phyloP scores from a whole-genome alignment of 2,797 vertebrate genomes.

The Thaleichthys pacificus region DNA sequence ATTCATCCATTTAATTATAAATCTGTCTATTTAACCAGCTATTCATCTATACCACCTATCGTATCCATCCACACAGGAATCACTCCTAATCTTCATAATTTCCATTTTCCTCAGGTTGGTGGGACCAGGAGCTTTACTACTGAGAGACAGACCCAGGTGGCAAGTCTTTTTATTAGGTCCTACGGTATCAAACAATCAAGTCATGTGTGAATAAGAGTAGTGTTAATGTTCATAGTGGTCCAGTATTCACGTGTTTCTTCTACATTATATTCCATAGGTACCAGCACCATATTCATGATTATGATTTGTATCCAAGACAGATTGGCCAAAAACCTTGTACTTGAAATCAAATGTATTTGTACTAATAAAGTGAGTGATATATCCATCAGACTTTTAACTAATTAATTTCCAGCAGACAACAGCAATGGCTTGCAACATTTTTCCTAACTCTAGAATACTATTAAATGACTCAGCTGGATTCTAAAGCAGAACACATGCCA shows the following conservation, averaged over 20 bases:
- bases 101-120: conserved; percentile 77
- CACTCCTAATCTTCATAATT: background rate
- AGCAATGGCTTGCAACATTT: no score
- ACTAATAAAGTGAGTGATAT: conserved; percentile 42
- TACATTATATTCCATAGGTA: conserved; percentile 19
- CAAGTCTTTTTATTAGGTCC: no score
- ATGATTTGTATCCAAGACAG: conserved; percentile 12
- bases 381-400: no score
- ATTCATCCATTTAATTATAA: background rate
- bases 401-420: no score
- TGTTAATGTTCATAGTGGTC: conserved; percentile 25
- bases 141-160: conserved; percentile 55
- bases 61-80: no score
- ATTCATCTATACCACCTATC: background rate
- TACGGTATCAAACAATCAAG: no score
- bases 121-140: conserved; percentile 87
- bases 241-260: conserved; percentile 9
- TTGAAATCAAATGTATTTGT: conserved; percentile 35
- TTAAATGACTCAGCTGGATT: no score
- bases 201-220: conserved; percentile 10
- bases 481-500: no score
- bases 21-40: background rate
- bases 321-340: background rate
- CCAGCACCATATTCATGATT: conserved; percentile 13
- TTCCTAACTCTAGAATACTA: no score